Evolutionary conservation across 2,888 invertebrate species (phyloP).

Genomic region (Lamproptera curius): DNA sequence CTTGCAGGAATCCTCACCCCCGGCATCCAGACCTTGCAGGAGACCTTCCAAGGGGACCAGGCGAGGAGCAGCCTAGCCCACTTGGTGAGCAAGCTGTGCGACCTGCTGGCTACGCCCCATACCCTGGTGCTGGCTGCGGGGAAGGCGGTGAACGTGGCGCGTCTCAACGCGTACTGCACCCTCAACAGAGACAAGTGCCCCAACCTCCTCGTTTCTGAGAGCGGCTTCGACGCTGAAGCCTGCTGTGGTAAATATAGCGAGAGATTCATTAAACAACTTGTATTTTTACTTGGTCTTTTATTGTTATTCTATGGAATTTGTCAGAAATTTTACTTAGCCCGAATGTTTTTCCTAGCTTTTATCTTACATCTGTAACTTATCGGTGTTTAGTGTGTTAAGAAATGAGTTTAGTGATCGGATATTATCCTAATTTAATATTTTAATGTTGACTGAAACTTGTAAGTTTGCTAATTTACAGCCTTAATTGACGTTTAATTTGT

Average conservation of each 20-base stretch:
- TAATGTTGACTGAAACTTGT: too few species aligned
- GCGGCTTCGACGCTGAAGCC: slow-evolving; percentile 28
- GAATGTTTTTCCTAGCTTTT: too few species aligned
- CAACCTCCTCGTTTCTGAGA: background rate
- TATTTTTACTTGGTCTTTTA: too few species aligned
- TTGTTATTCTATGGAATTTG: too few species aligned
- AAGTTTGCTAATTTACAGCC: too few species aligned
- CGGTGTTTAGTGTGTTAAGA: too few species aligned
- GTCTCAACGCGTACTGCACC: slow-evolving; percentile 40
- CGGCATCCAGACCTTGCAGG: slow-evolving; percentile 17
- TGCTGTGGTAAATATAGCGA: slow-evolving; percentile 56
- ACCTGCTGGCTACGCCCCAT: slow-evolving; percentile 39
- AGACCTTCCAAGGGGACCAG: slow-evolving; percentile 10
- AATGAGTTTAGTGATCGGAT: too few species aligned
- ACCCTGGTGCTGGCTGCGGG: slow-evolving; percentile 31
- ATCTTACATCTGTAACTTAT: too few species aligned
- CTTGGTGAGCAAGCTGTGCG: slow-evolving; percentile 20
- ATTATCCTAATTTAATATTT: too few species aligned
- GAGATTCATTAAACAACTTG: too few species aligned
- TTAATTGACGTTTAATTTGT: too few species aligned
- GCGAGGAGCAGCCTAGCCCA: background rate
- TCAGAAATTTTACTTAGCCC: too few species aligned
- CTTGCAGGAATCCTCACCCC: slow-evolving; percentile 38
- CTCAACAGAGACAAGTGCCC: slow-evolving; percentile 39
- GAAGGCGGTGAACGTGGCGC: slow-evolving; percentile 29